phyloP scores from a whole-genome alignment of 2,113 vertebrate genomes.

The Oreocharis arfaki region DNA sequence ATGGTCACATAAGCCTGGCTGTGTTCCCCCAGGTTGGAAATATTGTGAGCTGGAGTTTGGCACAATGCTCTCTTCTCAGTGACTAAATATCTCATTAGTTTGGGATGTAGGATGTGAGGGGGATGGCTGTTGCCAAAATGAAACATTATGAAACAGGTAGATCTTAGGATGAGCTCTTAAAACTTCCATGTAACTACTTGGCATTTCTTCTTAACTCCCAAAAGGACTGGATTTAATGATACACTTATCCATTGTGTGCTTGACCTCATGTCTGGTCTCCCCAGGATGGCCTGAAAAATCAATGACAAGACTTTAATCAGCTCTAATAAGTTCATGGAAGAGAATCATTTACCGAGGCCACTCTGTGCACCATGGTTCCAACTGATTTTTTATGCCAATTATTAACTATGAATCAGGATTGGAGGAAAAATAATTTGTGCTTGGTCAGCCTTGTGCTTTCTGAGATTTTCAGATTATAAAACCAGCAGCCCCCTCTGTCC shows the following conservation, averaged over 20 bases:
- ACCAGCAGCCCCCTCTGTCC: neutral
- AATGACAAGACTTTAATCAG: conserved; percentile 25
- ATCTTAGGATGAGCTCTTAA: neutral
- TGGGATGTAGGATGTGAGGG: neutral
- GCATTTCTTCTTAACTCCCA: neutral
- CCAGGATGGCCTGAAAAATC: neutral
- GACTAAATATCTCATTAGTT: conserved; percentile 39
- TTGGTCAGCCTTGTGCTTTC: neutral
- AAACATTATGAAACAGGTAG: conserved; percentile 10
- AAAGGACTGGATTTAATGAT: conserved; percentile 8
- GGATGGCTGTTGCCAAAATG: conserved; percentile 12
- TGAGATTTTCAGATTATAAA: conserved; percentile 11
- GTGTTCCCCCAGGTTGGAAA: neutral
- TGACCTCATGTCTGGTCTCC: neutral
- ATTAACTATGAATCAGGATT: neutral
- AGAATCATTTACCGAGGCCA: neutral
- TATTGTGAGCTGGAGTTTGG: neutral
- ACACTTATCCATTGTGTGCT: neutral
- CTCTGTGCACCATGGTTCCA: neutral
- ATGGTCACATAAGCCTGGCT: neutral
- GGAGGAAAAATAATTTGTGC: neutral
- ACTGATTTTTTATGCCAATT: conserved; percentile 40
- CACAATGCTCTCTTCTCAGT: neutral
- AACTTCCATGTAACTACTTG: neutral
- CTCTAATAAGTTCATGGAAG: neutral